Base-by-base conservation (phyloP, 2,888 invertebrate genomes). In the Ophion ventricosus region DNA sequence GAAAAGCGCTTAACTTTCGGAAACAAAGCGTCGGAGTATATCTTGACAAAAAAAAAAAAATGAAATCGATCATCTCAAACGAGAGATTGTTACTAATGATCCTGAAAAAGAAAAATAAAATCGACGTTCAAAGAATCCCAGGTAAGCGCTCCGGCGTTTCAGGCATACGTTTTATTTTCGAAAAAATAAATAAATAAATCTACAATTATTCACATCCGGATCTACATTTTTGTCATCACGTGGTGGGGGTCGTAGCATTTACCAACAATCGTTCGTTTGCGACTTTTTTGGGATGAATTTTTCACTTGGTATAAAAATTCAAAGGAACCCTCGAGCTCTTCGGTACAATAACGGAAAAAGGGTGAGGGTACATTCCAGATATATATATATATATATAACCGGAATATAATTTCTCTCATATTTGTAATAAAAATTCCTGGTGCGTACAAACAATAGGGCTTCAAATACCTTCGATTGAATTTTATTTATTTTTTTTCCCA, bases 381-480 rank as follows among this genome's bases (percentile, higher is more conserved):
- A 43, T 81, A 8, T 35, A 35, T 20, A n/a, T n/a, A n/a, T n/a
- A n/a, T n/a, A n/a, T 76, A 49, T 64, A 66, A 75, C 14, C 43
- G 43, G 43, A 43, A 43, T 43, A 43, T 14, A 14, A 43, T 63
- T 57, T 80, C 66, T 79, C 59, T 67, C 76, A 75, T 69, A 85
- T 85, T 80, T 82, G 77, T 66, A 82, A 63, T 59, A 57, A 81
- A 70, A 61, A 25, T 23, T 5, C 29, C 43, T n/a, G 63, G 72
- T 26, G 63, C 70, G 78, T 66, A 69, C 72, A 80, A 78, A 75
- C 64, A 66, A 80, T 82, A 63, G 11, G 75, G 63, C 64, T 43
- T 70, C n/a, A n/a, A 75, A 63, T 54, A 69, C 75, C 54, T 69
- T 73, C 29, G 74, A 74, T 40, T 49, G 63, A 59, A 49, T 49